Percentiles rank a stretch among this genome's conserved stretches.
Conservation (phyloP, 2,888 invertebrate species). For the Mesochorus sp. region DNA sequence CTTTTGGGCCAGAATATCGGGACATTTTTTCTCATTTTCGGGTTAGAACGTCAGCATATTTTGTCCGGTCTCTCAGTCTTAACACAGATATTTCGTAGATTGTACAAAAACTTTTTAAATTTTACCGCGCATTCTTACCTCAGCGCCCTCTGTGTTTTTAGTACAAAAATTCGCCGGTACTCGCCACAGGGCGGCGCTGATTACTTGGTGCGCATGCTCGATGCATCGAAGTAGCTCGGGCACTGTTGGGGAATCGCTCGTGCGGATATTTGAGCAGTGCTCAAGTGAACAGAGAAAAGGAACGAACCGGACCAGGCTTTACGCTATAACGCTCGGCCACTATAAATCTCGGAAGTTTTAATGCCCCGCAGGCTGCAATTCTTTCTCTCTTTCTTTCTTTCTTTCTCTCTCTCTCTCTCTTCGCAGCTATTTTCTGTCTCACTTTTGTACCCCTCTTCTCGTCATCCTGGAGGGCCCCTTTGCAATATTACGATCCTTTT, state of each 20-base stretch:
- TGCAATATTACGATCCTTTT: constrained; percentile 60
- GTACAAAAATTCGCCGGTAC: too few species aligned
- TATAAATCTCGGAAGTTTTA: constrained; percentile 81
- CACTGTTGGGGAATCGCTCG: constrained; percentile 25
- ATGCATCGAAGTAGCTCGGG: constrained; percentile 38
- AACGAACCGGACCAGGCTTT: constrained; percentile 55
- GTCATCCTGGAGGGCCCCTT: constrained; percentile 53
- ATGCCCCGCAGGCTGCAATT: constrained; percentile 78
- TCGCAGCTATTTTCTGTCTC: constrained; percentile 18
- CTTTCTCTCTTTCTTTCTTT: constrained; percentile 61
- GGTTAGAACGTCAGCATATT: too few species aligned
- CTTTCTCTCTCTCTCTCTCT: constrained; percentile 5
- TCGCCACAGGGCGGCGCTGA: too few species aligned
- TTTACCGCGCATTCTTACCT: too few species aligned
- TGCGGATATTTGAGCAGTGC: constrained; percentile 58
- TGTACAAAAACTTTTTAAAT: too few species aligned
- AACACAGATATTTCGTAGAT: too few species aligned
- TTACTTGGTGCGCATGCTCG: constrained; percentile 11
- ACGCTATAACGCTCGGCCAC: constrained; percentile 68
- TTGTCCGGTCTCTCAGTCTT: too few species aligned
- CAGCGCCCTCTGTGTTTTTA: too few species aligned
- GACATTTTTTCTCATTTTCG: too few species aligned
- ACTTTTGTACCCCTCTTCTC: constrained; percentile 57
- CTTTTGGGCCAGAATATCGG: too few species aligned
- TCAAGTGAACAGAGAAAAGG: constrained; percentile 42